Percentiles rank a stretch among this genome's conserved stretches.
Evolutionary conservation across 2,797 vertebrate genomes (phyloP).

Genomic region (Notamacropus eugenii): DNA sequence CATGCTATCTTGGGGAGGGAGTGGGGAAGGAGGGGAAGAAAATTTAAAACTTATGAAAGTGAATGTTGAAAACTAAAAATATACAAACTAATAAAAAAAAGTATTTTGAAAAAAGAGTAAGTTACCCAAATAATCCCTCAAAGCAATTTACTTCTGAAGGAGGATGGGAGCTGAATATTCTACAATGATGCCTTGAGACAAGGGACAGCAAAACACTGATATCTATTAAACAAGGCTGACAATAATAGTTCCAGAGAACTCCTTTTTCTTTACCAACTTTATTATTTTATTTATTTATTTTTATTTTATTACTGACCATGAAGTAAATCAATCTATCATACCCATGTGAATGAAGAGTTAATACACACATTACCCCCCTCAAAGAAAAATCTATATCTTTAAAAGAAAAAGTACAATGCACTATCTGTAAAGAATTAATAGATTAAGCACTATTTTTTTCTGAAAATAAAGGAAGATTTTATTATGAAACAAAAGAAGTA

Average conservation of each 20-base stretch:
- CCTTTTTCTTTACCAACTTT: slow-evolving; percentile 66
- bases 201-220: slow-evolving; percentile 68
- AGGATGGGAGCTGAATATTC: slow-evolving; percentile 15
- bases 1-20: too few species aligned
- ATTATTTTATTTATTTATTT: slow-evolving; percentile 58
- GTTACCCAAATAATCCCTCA: slow-evolving; percentile 49
- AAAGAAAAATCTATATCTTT: slow-evolving; percentile 78
- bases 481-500: slow-evolving; percentile 21
- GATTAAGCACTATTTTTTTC: slow-evolving; percentile 67
- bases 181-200: slow-evolving; percentile 7
- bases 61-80: too few species aligned
- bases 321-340: slow-evolving; percentile 60
- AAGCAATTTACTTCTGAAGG: slow-evolving; percentile 51
- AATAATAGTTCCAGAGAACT: slow-evolving; percentile 35
- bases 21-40: too few species aligned
- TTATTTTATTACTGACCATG: slow-evolving; percentile 58
- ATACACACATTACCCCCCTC: slow-evolving; percentile 54
- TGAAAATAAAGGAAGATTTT: slow-evolving; percentile 70
- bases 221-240: slow-evolving; percentile 75
- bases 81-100: too few species aligned
- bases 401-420: slow-evolving; percentile 72
- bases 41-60: too few species aligned
- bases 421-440: slow-evolving; percentile 79
- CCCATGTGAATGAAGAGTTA: slow-evolving; percentile 54
- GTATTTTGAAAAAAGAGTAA: slow-evolving; percentile 29